These are phyloP conservation scores for Centropristis striata DNA, from an alignment of 2,113 vertebrate species.

Conservation along the genomic window DNA sequence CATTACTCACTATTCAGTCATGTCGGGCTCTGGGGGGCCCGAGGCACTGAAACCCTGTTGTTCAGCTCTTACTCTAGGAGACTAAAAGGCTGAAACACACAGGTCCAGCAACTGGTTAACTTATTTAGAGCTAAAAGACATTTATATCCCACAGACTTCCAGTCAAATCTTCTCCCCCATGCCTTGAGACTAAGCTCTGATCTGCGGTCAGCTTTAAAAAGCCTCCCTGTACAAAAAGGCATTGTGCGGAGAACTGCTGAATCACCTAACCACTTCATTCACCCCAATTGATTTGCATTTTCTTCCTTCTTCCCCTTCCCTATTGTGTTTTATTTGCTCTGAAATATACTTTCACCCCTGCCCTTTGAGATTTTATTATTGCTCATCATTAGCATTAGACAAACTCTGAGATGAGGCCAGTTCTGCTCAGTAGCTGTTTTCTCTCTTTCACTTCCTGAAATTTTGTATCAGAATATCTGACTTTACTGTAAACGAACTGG, in stretches of 20 bases:
- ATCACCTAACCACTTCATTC: not conserved
- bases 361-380: not conserved
- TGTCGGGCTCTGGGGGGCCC: constrained; percentile 47
- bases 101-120: constrained; percentile 20
- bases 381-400: constrained; percentile 6
- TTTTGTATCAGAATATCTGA: constrained; percentile 42
- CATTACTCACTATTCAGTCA: constrained; percentile 80
- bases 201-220: constrained; percentile 20
- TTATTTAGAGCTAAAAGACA: constrained; percentile 33
- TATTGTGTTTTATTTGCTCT: not conserved
- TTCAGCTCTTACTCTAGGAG: constrained; percentile 35
- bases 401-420: not conserved
- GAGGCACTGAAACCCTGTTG: constrained; percentile 63
- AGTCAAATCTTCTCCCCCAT: constrained; percentile 13
- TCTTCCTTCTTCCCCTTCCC: not conserved
- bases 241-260: constrained; percentile 3
- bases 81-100: constrained; percentile 36
- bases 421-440: not conserved
- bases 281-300: not conserved
- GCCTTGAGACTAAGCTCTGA: constrained; percentile 12
- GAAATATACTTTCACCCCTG: not conserved
- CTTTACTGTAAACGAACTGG: constrained; percentile 60
- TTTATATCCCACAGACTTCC: constrained; percentile 33
- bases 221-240: not conserved
- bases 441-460: constrained; percentile 61